Percentiles rank a stretch among this genome's conserved stretches.
phyloP scores from a whole-genome alignment of 2,113 vertebrate species.

The Macrotus californicus region DNA sequence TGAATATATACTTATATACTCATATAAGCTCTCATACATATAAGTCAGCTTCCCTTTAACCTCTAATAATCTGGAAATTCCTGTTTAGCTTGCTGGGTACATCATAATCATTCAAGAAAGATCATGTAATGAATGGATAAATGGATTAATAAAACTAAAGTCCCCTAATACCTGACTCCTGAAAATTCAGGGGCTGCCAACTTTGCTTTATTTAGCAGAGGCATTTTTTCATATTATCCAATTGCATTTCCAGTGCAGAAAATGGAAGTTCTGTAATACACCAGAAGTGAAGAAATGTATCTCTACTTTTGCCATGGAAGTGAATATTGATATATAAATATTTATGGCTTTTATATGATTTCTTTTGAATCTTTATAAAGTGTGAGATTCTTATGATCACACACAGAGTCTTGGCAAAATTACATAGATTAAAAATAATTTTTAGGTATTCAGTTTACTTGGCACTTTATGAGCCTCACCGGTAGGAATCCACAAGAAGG shows the following conservation, averaged over 20 bases:
- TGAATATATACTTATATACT: no score
- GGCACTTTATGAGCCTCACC: background rate
- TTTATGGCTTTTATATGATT: background rate
- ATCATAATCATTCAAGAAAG: background rate
- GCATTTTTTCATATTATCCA: background rate
- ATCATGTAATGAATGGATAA: background rate
- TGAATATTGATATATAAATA: background rate
- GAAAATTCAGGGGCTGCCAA: background rate
- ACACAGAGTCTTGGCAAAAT: background rate
- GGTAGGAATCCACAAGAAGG: conserved; percentile 6
- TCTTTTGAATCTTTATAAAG: background rate
- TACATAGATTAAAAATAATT: conserved; percentile 38
- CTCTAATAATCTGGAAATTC: background rate
- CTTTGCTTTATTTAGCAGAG: background rate
- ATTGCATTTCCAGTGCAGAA: background rate
- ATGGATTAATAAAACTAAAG: background rate
- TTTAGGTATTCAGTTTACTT: background rate
- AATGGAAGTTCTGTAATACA: accelerated
- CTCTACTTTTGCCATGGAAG: background rate
- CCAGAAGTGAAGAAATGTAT: background rate
- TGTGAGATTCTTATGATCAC: background rate
- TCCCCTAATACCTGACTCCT: background rate
- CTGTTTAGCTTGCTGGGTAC: accelerated
- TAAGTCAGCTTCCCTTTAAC: background rate
- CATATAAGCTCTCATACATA: no score